Evolutionary conservation across 2,113 vertebrate species (phyloP).

Genomic region (Psilopogon haemacephalus): DNA sequence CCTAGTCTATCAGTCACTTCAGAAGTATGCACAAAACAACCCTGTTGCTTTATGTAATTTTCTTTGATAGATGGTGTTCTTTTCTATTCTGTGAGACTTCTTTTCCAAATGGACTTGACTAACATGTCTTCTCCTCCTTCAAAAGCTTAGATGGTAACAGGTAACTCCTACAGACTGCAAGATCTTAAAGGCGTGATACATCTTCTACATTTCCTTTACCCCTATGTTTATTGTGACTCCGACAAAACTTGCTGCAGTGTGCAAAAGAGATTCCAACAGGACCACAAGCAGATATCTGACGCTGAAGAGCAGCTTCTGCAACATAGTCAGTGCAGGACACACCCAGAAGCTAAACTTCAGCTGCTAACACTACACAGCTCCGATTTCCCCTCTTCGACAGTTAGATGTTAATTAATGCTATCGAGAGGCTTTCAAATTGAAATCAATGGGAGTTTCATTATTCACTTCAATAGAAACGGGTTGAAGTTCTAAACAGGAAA

Average conservation of each 20-base stretch:
- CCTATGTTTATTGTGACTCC: not conserved
- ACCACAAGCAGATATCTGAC: not conserved
- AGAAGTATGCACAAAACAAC: not conserved
- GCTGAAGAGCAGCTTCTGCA: not conserved
- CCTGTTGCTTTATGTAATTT: not conserved
- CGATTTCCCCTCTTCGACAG: not conserved
- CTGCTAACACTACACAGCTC: not conserved
- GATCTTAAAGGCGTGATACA: not conserved
- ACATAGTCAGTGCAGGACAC: not conserved
- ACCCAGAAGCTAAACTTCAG: not conserved
- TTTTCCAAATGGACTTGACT: not conserved
- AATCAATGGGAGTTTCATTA: constrained; percentile 53
- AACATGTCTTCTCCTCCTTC: not conserved
- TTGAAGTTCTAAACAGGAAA: constrained; percentile 43
- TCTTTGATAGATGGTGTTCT: not conserved
- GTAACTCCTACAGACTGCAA: not conserved
- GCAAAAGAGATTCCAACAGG: not conserved
- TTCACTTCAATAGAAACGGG: constrained; percentile 20
- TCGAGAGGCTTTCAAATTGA: constrained; percentile 31
- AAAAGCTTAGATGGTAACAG: not conserved
- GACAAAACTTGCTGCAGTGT: not conserved
- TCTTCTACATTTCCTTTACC: not conserved
- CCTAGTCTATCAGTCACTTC: not conserved
- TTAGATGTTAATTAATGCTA: constrained; percentile 13
- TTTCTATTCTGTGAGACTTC: not conserved